These are phyloP conservation scores for Chiroxiphia lanceolata DNA, from an alignment of 2,797 vertebrate genomes.

Conservation along the genomic window DNA sequence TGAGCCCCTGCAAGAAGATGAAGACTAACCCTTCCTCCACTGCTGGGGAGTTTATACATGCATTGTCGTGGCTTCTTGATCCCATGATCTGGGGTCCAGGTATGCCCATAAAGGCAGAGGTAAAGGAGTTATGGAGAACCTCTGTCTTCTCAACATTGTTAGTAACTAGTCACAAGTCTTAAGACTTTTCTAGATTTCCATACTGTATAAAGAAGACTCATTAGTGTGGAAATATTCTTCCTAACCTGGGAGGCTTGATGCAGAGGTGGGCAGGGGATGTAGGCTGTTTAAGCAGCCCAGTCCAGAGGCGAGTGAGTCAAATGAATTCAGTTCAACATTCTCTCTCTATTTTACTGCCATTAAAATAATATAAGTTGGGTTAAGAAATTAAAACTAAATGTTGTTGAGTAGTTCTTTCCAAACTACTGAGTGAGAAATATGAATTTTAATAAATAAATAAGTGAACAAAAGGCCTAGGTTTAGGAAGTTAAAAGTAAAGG, in stretches of 20 bases:
- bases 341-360: neutral
- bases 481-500: neutral
- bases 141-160: neutral
- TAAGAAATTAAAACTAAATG: neutral
- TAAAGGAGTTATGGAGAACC: neutral
- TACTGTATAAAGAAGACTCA: neutral
- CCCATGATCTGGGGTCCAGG: neutral
- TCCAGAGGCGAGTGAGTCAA: neutral
- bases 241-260: neutral
- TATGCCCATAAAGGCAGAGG: neutral
- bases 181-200: neutral
- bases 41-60: neutral
- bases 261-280: fast-evolving
- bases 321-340: neutral
- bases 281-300: neutral
- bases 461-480: neutral
- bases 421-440: neutral
- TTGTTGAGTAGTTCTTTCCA: neutral
- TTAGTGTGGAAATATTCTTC: neutral
- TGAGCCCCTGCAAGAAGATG: neutral
- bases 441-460: neutral
- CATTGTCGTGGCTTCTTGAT: neutral
- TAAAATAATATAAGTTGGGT: neutral
- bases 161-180: neutral
- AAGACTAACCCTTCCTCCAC: neutral